These are phyloP conservation scores for Scaptomyza tumidula DNA, from an alignment of 2,888 invertebrate species.

Conservation along the genomic window DNA sequence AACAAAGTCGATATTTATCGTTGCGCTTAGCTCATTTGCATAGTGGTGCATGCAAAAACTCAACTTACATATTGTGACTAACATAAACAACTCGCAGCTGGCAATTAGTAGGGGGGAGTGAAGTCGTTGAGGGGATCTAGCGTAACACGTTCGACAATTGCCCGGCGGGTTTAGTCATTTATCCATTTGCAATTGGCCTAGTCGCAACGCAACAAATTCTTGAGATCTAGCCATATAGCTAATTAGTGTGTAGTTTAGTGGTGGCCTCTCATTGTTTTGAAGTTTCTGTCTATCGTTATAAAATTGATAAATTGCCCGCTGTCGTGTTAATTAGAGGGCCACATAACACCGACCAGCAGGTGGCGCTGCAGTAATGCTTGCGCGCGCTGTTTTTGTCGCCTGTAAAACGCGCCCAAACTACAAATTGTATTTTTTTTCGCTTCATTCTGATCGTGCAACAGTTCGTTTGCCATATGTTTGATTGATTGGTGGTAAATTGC, in stretches of 20 bases:
- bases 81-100: slow-evolving; percentile 60
- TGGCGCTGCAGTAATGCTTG: slow-evolving; percentile 51
- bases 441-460: slow-evolving; percentile 17
- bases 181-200: slow-evolving; percentile 52
- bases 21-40: slow-evolving; percentile 53
- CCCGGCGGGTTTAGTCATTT: slow-evolving; percentile 39
- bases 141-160: slow-evolving; percentile 14
- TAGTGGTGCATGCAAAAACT: slow-evolving; percentile 43
- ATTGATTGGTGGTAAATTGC: slow-evolving; percentile 57
- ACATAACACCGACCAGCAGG: slow-evolving; percentile 53
- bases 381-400: slow-evolving; percentile 47
- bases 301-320: slow-evolving; percentile 68
- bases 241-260: slow-evolving; percentile 52
- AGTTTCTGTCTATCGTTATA: slow-evolving; percentile 28
- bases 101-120: slow-evolving; percentile 38
- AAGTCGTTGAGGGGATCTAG: neutral
- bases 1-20: slow-evolving; percentile 34
- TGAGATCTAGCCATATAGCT: slow-evolving; percentile 13
- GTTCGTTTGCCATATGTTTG: slow-evolving; percentile 32
- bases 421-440: slow-evolving; percentile 18
- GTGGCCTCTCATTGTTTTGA: slow-evolving; percentile 37
- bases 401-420: slow-evolving; percentile 40
- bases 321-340: slow-evolving; percentile 65
- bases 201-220: slow-evolving; percentile 26
- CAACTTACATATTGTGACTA: slow-evolving; percentile 42